phyloP scores from a whole-genome alignment of 2,113 vertebrate genomes.

The Tragelaphus imberbis region DNA sequence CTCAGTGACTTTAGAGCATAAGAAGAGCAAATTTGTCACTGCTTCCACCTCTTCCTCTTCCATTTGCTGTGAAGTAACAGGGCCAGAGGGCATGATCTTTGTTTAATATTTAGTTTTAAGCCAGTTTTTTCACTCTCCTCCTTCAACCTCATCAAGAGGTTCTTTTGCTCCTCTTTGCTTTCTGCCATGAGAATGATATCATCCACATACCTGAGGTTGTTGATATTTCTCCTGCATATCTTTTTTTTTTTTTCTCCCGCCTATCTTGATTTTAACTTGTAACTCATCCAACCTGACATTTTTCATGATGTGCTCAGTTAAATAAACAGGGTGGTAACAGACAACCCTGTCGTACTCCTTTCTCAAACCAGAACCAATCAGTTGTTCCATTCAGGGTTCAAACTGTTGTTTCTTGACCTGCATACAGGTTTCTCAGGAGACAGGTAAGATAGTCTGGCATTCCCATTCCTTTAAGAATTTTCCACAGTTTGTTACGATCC shows the following conservation, averaged over 20 bases:
- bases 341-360: rapidly evolving
- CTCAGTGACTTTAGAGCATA: not conserved
- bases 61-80: not conserved
- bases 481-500: not conserved
- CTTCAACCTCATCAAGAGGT: not conserved
- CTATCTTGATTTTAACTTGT: not conserved
- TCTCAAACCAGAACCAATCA: not conserved
- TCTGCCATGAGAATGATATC: not conserved
- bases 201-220: not conserved
- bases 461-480: not conserved
- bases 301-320: not conserved
- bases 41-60: not conserved
- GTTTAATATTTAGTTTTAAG: not conserved
- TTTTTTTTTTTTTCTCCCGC: not conserved
- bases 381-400: not conserved
- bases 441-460: not conserved
- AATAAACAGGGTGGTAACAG: not conserved
- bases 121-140: not conserved
- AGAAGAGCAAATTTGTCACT: not conserved
- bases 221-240: not conserved
- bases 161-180: not conserved
- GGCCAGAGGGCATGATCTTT: not conserved
- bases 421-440: not conserved
- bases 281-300: not conserved
- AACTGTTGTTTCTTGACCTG: not conserved